These are phyloP conservation scores for Bradysia coprophila DNA, from an alignment of 1,140 invertebrate genomes.

Conservation along the genomic window DNA sequence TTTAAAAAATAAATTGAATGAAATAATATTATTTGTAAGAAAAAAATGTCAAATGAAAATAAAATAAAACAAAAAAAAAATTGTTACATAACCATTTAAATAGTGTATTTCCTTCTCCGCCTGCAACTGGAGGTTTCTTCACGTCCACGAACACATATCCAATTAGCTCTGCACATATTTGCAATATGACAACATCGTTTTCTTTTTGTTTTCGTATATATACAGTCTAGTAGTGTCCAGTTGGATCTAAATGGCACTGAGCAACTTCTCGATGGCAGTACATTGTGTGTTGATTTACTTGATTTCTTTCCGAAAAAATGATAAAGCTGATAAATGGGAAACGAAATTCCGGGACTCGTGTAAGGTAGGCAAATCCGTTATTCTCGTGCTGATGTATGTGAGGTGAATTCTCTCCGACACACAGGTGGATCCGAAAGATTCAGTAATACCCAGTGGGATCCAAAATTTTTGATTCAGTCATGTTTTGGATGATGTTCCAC, in stretches of 20 bases:
- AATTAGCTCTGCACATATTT: constrained; percentile 7
- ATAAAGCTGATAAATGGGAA: not conserved
- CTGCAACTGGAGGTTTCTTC: constrained; percentile 24
- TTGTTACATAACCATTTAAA: no score
- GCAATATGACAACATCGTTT: no score
- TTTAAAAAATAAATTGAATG: no score
- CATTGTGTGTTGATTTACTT: constrained; percentile 3
- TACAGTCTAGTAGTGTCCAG: constrained; percentile 12
- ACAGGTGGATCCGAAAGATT: not conserved
- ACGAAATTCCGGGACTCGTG: no score
- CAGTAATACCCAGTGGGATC: not conserved
- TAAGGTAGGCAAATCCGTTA: no score
- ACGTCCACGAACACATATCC: constrained; percentile 20
- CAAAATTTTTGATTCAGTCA: not conserved
- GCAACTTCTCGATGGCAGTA: not conserved
- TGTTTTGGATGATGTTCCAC: not conserved
- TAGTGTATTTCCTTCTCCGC: constrained; percentile 20
- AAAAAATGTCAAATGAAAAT: no score
- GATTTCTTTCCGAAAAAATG: constrained; percentile 7
- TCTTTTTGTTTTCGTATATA: not conserved
- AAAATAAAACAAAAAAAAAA: no score
- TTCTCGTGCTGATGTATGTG: no score
- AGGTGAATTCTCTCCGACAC: not conserved
- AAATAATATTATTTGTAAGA: no score
- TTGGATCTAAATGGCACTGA: constrained; percentile 12